Base-by-base conservation (phyloP, 2,113 vertebrate species). In the Mionectes macconnelli region DNA sequence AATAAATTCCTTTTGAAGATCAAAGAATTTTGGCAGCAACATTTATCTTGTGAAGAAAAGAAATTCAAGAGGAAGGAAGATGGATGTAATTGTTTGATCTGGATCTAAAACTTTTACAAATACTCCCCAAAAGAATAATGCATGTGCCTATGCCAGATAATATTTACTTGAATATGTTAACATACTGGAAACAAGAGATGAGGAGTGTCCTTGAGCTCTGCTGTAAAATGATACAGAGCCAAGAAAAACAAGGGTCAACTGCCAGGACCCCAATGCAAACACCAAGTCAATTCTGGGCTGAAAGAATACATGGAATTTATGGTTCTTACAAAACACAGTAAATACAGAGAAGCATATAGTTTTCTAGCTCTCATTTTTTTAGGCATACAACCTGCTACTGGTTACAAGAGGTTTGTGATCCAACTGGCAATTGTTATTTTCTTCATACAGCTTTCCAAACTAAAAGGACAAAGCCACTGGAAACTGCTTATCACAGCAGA, bases 91-190 rank as follows among this genome's bases (percentile, higher is more conserved):
- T 89, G 77, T 94, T 96, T 90, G 66, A 94, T 95, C 80, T 84
- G 69, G 69, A 92, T 89, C 93, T 52, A 87, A 94, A 93, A 83
- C 52, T 79, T 87, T 19, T 73, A 80, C 89, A 90, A 77, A 81
- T 84, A 81, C 23, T 90, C 44, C 45, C 33, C 53, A 47, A 68
- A 93, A 89, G 88, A 53, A 92, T 64, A 96, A 93, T 17, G 66
- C 31, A 33, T 72, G 33, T 83, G 70, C 45, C 86, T 92, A 68
- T 57, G 88, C 49, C 89, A 82, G 80, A 72, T 60, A 93, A 78
- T 93, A 94, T 95, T 96, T 96, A 89, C 80, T 82, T 84, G 86
- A 92, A 73, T 95, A 95, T 93, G 92, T 95, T 89, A 88, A 94
- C 85, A 39, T 77, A 69, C 62, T 87, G 50, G 87, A 96, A 96